Evolutionary conservation across 2,888 invertebrate genomes (phyloP), one percentile per base, ranked within the genome.

Genomic region (Nemotelus pantherinus): DNA sequence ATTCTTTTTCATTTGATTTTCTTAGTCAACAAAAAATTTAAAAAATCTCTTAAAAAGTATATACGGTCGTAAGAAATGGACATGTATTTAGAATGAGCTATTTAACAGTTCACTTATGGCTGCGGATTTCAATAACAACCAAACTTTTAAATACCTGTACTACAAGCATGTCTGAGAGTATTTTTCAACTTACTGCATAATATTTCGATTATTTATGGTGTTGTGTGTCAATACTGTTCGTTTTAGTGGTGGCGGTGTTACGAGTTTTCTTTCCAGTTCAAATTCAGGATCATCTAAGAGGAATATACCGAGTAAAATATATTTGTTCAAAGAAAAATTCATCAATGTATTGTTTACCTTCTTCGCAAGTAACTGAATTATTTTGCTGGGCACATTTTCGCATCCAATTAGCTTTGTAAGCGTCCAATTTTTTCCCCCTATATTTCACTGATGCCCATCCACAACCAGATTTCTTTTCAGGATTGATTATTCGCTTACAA

Each of bases 391-490:
- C 90, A 82, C 91, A 90, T 83, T 92, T 94, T 77, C 93, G 90
- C 81, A 95, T 91, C 91, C 95, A 96, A 77, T 93, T 91, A 80
- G 94, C 94, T 87, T 96, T 96, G 84, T 95, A 96, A 3, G 94
- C 93, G 85, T 96, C 96, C 83, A 97, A 87, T 86, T 96, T 96
- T 84, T 93, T 93, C 1, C 95, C 95, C 84, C 92, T 93, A 83
- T 96, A 96, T 83, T 94, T 93, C 53, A 95, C 95, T 2, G 95
- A 95, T 2, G 95, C 95, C 96, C 97, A 96, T 2, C 96, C 96
- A 88, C 96, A 96, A 1, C 96, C 96, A 57, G 95, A 95, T 83
- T 95, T 94, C 86, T 96, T 96, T 80, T 94, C 94, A 0, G 96
- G 96, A 87, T 96, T 96, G 72, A 96, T 94, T 77, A 95, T 94